Base-by-base conservation (phyloP, 1,140 invertebrate genomes). In the Drosophila ohnishii region DNA sequence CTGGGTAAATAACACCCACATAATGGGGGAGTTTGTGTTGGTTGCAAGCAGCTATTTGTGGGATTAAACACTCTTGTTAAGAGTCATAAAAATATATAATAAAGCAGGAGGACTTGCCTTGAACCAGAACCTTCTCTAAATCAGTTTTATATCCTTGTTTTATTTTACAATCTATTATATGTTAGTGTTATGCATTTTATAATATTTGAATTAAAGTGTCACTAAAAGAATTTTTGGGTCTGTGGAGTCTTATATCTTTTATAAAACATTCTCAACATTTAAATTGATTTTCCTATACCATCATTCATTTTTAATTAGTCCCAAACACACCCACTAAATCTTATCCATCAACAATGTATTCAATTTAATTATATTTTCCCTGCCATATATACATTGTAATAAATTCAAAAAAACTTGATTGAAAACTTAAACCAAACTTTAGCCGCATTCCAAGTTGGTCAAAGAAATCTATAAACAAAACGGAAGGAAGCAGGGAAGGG, bases 381-480 rank as follows among this genome's bases (percentile, higher is more conserved):
- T 19, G n/a, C 0, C 30, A 51, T 2, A 22, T 6, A 22, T 2
- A 35, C 16, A 22, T 19, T 22, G 32, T 53, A 2, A 35, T 53
- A 22, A 13, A 22, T 14, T 14, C n/a, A n/a, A 32, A 22, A 25
- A 55, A 14, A 25, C 34, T 14, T 55, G 34, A 55, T 55, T 55
- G 51, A 55, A 42, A 61, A 42, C 55, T 25, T 37, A 6, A 39
- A 11, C 34, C 10, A n/a, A 39, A 62, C 59, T 62, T 37, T 37
- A 55, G 32, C 19, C 32, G 50, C 50, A 14, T 53, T 39, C 16
- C 56, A 16, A 42, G 61, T 42, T 57, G 48, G 48, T 39, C 59
- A 62, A 39, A 30, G 59, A 39, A 48, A 19, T 40, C 10, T 35
- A 35, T 11, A 4, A 16, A 28, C n/a, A 14, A 14, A 55, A 53